Conservation (phyloP, 2,888 invertebrate genomes). For the Cryptophagus acutangulus region DNA sequence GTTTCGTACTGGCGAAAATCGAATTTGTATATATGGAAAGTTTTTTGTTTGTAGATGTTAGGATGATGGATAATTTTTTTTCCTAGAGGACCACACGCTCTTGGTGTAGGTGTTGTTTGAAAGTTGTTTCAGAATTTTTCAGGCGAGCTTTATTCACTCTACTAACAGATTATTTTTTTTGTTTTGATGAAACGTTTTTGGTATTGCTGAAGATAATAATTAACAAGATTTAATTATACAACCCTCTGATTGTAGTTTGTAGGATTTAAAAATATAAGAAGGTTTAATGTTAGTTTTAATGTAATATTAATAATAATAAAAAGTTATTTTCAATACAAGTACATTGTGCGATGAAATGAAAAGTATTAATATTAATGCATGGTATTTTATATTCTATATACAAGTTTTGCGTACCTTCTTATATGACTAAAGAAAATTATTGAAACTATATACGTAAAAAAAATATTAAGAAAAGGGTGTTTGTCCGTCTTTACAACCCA, state of each 20-base stretch:
- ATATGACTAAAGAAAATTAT: constrained; percentile 19
- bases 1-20: constrained; percentile 17
- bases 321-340: constrained; percentile 43
- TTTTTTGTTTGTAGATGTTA: no score
- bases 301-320: constrained; percentile 36
- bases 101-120: constrained; percentile 12
- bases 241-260: constrained; percentile 41
- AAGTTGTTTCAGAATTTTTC: constrained; percentile 1
- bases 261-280: constrained; percentile 28
- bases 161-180: constrained; percentile 1
- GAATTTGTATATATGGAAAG: constrained; percentile 42
- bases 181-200: not conserved
- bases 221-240: constrained; percentile 17
- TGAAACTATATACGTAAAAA: constrained; percentile 17
- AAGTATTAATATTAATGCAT: constrained; percentile 37
- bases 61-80: constrained; percentile 16
- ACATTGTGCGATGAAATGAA: constrained; percentile 31
- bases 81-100: constrained; percentile 13
- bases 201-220: constrained; percentile 10
- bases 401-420: constrained; percentile 35
- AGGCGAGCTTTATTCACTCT: constrained; percentile 1
- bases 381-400: constrained; percentile 37
- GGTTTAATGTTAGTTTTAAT: constrained; percentile 20
- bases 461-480: constrained; percentile 27
- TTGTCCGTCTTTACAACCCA: constrained; percentile 37